phyloP scores from a whole-genome alignment of 1,140 invertebrate species.

The Drosophila parvula region DNA sequence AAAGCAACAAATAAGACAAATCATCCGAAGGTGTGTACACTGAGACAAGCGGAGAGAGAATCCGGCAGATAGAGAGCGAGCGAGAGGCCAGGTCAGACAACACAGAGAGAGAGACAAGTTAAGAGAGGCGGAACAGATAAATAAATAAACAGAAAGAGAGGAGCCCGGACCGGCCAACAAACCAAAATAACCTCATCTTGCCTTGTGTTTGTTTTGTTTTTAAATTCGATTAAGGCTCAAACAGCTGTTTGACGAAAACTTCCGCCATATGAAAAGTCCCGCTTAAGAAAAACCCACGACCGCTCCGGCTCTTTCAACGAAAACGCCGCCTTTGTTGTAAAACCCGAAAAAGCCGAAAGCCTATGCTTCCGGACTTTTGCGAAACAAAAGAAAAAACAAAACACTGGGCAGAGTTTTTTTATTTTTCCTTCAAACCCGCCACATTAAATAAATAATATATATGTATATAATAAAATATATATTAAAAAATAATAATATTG shows the following conservation, averaged over 20 bases:
- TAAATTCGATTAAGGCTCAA: slow-evolving; percentile 9
- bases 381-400: neutral
- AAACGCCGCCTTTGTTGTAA: slow-evolving; percentile 7
- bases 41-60: slow-evolving; percentile 36
- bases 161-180: slow-evolving; percentile 42
- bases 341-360: neutral
- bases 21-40: slow-evolving; percentile 48
- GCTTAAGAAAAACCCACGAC: neutral
- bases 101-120: slow-evolving; percentile 1
- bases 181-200: slow-evolving; percentile 20
- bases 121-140: slow-evolving; percentile 5
- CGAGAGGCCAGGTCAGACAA: neutral
- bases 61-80: slow-evolving; percentile 13
- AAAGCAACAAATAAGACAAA: slow-evolving; percentile 32
- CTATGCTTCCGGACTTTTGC: neutral
- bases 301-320: neutral
- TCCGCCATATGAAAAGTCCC: slow-evolving; percentile 37
- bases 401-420: too few relatives aligned
- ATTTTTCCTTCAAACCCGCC: too few relatives aligned
- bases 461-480: too few relatives aligned
- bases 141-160: neutral
- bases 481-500: too few relatives aligned
- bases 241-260: slow-evolving; percentile 43
- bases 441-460: too few relatives aligned
- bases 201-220: slow-evolving; percentile 1